These are phyloP conservation scores for Illadopsis cleaveri DNA, from an alignment of 2,113 vertebrate genomes.

Conservation along the genomic window DNA sequence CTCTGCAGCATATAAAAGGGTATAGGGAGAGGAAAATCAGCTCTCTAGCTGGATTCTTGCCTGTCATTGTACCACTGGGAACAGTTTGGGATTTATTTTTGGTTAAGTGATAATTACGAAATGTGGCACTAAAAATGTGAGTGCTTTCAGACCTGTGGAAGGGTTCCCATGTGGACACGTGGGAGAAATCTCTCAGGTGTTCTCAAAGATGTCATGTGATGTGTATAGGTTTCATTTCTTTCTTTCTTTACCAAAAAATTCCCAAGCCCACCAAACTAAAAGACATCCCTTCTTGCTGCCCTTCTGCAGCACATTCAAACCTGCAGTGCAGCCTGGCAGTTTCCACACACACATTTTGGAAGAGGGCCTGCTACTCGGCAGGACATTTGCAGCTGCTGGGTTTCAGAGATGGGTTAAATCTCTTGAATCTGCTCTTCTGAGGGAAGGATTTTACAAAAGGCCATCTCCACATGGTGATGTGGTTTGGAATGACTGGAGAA, in stretches of 20 bases:
- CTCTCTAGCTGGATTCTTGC: neutral
- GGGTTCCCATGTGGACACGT: neutral
- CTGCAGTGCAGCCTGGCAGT: neutral
- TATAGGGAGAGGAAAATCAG: neutral
- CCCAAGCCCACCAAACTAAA: neutral
- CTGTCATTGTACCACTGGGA: neutral
- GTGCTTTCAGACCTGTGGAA: neutral
- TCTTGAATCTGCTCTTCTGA: neutral
- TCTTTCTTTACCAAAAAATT: neutral
- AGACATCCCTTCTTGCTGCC: neutral
- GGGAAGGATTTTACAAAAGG: neutral
- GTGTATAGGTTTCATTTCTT: neutral
- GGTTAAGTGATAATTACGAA: neutral
- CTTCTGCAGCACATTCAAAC: neutral
- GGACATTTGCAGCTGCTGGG: neutral
- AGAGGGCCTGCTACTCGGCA: neutral
- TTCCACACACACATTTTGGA: neutral
- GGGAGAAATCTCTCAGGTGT: neutral
- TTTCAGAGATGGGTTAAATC: neutral
- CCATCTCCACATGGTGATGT: neutral
- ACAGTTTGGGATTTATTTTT: neutral
- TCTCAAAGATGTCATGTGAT: neutral
- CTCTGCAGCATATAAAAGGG: neutral
- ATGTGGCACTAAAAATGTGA: neutral
- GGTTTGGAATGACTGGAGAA: accelerated